Percentiles rank a stretch among this genome's conserved stretches.
Evolutionary conservation across 2,797 vertebrate genomes (phyloP).

Genomic region (Falco cherrug): DNA sequence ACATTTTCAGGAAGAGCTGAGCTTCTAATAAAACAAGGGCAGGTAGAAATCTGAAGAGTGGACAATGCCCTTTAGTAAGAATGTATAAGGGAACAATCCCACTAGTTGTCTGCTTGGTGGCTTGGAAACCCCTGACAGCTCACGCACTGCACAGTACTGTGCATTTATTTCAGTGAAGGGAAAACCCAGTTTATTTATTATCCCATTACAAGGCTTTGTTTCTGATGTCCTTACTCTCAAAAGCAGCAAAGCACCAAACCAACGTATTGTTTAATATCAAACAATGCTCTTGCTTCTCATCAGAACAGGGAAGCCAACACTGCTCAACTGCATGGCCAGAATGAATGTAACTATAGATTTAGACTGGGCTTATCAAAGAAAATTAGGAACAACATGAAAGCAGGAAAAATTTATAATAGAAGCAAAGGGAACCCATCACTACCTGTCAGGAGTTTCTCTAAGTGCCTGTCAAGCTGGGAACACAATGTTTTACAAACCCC

Average conservation of each 20-base stretch:
- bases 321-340: background rate
- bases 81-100: background rate
- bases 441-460: background rate
- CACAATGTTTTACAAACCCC: background rate
- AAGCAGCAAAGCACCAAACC: constrained; percentile 24
- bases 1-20: background rate
- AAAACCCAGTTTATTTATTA: constrained; percentile 25
- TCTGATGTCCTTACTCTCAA: background rate
- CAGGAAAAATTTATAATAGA: background rate
- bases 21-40: background rate
- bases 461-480: background rate
- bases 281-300: constrained; percentile 39
- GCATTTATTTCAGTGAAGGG: background rate
- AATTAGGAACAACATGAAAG: background rate
- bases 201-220: background rate
- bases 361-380: background rate
- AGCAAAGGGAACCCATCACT: background rate
- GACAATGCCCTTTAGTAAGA: background rate
- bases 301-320: background rate
- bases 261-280: constrained; percentile 49
- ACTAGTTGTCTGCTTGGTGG: background rate
- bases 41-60: background rate
- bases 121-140: background rate
- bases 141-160: background rate
- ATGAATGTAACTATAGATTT: background rate